A percentile compares a stretch with the other conserved stretches of the same genome.
These are phyloP conservation scores for Drosophila punjabiensis DNA, from an alignment of 1,140 invertebrate species.

Conservation along the genomic window DNA sequence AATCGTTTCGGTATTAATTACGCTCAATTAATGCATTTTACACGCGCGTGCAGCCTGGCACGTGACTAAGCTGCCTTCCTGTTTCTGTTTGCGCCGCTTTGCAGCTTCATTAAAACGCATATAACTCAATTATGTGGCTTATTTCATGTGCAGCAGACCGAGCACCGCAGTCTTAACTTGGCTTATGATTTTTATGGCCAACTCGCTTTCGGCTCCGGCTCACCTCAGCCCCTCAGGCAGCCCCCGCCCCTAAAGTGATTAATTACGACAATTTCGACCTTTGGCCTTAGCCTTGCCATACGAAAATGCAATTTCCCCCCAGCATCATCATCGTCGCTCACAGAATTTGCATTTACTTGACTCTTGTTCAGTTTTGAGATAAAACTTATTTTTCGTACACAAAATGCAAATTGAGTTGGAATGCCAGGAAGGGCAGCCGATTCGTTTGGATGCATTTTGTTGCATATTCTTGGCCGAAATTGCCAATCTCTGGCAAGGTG, in stretches of 20 bases:
- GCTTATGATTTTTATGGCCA: conserved; percentile 49
- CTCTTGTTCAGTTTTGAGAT: conserved; percentile 15
- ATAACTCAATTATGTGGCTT: conserved; percentile 73
- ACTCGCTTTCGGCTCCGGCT: conserved; percentile 5
- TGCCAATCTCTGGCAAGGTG: background rate
- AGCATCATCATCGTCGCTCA: background rate
- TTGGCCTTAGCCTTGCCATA: conserved; percentile 6
- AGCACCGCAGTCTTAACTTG: conserved; percentile 15
- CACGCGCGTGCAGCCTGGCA: conserved; percentile 20
- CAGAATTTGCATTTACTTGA: conserved; percentile 25
- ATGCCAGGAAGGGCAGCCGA: conserved; percentile 8
- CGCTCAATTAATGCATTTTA: conserved; percentile 66
- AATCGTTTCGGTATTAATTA: conserved; percentile 57
- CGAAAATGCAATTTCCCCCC: conserved; percentile 25
- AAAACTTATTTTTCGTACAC: conserved; percentile 9
- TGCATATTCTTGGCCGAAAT: conserved; percentile 13
- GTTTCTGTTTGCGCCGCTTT: conserved; percentile 7
- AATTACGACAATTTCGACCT: conserved; percentile 50
- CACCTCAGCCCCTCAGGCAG: background rate
- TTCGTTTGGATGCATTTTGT: conserved; percentile 21
- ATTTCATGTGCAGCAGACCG: conserved; percentile 33
- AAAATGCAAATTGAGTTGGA: conserved; percentile 35
- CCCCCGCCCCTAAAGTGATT: conserved; percentile 50
- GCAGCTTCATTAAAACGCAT: conserved; percentile 63
- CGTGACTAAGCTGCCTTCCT: conserved; percentile 29